A percentile compares a stretch with the other conserved stretches of the same genome.
These are phyloP conservation scores for Limnothrissa miodon DNA, from an alignment of 2,113 vertebrate genomes.

Conservation along the genomic window DNA sequence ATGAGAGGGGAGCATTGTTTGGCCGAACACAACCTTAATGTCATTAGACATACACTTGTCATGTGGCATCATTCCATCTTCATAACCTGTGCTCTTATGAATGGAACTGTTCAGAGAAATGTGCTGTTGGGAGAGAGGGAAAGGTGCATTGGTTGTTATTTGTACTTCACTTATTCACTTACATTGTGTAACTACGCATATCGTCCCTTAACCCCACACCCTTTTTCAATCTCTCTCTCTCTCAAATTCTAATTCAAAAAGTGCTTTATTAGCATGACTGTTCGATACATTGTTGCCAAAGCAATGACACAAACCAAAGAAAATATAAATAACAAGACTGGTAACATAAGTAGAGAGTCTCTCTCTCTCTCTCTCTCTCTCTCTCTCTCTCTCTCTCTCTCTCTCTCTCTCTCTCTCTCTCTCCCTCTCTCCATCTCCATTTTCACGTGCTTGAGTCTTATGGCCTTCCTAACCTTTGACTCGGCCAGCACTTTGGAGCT, in stretches of 20 bases:
- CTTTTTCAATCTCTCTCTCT: background rate
- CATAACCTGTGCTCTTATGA: background rate
- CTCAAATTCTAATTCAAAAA: no score
- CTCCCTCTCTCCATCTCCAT: constrained; percentile 51
- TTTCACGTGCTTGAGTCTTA: constrained; percentile 55
- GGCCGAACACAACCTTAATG: constrained; percentile 21
- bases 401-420: background rate
- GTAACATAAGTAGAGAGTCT: no score
- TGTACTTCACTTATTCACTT: background rate
- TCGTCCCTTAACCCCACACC: background rate
- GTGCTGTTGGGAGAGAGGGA: background rate
- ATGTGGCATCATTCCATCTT: constrained; percentile 19
- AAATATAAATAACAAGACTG: no score
- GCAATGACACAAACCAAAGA: no score
- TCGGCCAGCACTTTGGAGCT: constrained; percentile 68
- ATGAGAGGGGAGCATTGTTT: constrained; percentile 9
- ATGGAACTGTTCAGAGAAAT: constrained; percentile 21
- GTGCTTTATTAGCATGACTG: no score
- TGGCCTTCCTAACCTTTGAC: constrained; percentile 73
- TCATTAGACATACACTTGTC: constrained; percentile 32
- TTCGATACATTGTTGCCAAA: no score
- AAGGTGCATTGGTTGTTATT: background rate
- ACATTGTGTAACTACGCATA: background rate
- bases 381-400: background rate
- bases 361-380: no score